Base-by-base conservation (phyloP, 2,797 vertebrate genomes). In the Chelon labrosus region DNA sequence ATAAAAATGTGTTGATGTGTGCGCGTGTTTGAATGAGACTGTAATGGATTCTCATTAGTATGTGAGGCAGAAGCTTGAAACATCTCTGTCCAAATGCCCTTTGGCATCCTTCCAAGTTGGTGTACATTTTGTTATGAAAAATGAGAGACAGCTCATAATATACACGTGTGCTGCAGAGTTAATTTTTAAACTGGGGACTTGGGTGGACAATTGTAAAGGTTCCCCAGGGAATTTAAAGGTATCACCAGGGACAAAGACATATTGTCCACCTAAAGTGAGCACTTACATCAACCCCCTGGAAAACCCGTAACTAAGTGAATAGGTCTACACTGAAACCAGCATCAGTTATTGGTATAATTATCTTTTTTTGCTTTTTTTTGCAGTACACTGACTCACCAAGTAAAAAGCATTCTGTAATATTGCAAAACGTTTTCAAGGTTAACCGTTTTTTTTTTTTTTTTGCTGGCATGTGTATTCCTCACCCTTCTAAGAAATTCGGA, bases 21-120 rank as follows among this genome's bases (percentile, higher is more conserved):
- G 81, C 73, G 65, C 65, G 70, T 67, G 69, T 77, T 57, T 73
- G 80, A 85, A 76, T 73, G 65, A 81, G 75, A 87, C 74, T 22
- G 86, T 91, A 90, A 92, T 88, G 82, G 85, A 89, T 89, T 88
- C 84, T 92, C 87, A 92, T 93, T 92, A 92, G 85, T 89, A 93
- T 92, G 91, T 90, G 82, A 84, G 73, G 79, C 91, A 79, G 65
- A 66, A 80, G 83, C 80, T 87, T 91, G 87, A 85, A 89, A 93
- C 87, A 88, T 92, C 91, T 92, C 86, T 90, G 81, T 91, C 89
- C 85, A 89, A 83, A 91, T 16, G 73, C 82, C 82, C 82, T 90
- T 87, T 92, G 90, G 89, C 87, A 83, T 69, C 74, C 39, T 56
- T 90, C 85, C 84, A 75, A 55, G 82, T 76, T 54, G 88, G 80